Base-by-base conservation (phyloP, 2,113 vertebrate genomes). In the Orthochromis malagaraziensis region DNA sequence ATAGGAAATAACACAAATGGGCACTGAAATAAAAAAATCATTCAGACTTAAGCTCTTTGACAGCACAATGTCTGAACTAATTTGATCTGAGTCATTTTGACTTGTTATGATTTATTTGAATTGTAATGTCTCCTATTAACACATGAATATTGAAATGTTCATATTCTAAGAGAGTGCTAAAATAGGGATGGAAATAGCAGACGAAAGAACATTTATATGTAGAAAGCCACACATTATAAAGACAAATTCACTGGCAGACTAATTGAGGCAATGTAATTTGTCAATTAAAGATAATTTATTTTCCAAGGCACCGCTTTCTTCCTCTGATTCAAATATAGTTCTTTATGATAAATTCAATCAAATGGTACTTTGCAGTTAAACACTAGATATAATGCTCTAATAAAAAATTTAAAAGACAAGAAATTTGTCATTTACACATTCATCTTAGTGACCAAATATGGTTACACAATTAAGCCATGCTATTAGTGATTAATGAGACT, bases 291-390 rank as follows among this genome's bases (percentile, higher is more conserved):
- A 82, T 93, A 94, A 97, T 96, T 94, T 94, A 95, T 96, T 96
- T 95, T 96, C 92, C 83, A 53, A 91, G 93, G 90, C 92, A 88
- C 91, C 24, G 51, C 91, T 91, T 95, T 95, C 94, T 88, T 86
- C 83, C 81, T 93, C 91, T 94, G 94, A 96, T 96, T 97, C 95
- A 97, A 97, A 97, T 97, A 97, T 97, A 97, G 97, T 97, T 95
- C 95, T 96, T 96, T 94, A 96, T 97, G 96, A 97, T 96, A 96
- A 95, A 97, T 96, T 96, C 96, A 97, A 97, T 97, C 95, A 97
- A 97, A 96, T 91, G 92, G 96, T 96, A 97, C 96, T 96, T 97
- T 97, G 95, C 95, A 79, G 96, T 97, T 97, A 97, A 97, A 96
- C 95, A 96, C 95, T 91, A 93, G 95, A 95, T 96, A 94, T 96